Conservation (phyloP, 1,140 invertebrate species). For the Vanessa atalanta region DNA sequence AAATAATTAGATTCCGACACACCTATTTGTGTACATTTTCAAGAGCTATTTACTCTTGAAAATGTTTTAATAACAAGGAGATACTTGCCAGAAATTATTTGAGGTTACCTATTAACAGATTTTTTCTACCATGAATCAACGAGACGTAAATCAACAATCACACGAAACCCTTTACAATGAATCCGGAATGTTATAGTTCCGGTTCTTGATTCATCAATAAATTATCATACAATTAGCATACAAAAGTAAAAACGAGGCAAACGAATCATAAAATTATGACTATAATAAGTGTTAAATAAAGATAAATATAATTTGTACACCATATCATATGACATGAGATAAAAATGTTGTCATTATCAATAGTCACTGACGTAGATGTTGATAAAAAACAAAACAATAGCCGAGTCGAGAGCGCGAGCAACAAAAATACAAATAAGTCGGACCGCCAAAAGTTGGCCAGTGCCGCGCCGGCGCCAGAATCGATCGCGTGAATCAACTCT, state of each 20-base stretch:
- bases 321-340: neutral
- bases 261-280: neutral
- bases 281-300: neutral
- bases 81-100: constrained; percentile 8
- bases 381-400: constrained; percentile 37
- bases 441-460: constrained; percentile 60
- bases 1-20: neutral
- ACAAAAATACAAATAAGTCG: constrained; percentile 45
- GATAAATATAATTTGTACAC: neutral
- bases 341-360: neutral
- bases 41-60: neutral
- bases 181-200: constrained; percentile 5
- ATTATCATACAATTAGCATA: constrained; percentile 34
- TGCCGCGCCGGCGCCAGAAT: constrained; percentile 68
- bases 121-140: neutral
- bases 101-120: neutral
- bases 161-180: constrained; percentile 15
- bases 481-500: constrained; percentile 63
- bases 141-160: constrained; percentile 9
- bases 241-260: constrained; percentile 1
- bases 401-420: constrained; percentile 26
- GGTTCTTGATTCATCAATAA: constrained; percentile 19
- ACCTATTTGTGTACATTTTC: neutral
- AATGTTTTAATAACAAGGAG: neutral
- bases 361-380: constrained; percentile 8